phyloP scores from a whole-genome alignment of 2,888 invertebrate genomes.

The Megamerina dolium region DNA sequence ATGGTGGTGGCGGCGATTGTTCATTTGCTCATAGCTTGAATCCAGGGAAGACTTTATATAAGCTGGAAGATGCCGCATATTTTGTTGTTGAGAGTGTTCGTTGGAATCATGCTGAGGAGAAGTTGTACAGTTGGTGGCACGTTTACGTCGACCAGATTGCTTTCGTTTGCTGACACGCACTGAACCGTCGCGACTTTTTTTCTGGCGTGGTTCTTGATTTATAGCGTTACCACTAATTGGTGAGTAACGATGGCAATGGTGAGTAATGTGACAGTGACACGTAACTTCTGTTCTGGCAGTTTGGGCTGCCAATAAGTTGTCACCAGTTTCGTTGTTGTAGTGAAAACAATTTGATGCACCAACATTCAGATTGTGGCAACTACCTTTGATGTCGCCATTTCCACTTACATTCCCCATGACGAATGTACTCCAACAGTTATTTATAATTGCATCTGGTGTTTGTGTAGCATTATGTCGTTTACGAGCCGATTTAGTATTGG shows the following conservation, averaged over 20 bases:
- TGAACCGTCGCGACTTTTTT: neutral
- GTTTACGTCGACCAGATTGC: slow-evolving; percentile 12
- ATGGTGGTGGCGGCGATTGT: slow-evolving; percentile 6
- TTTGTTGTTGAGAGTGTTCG: slow-evolving; percentile 7
- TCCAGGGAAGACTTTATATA: slow-evolving; percentile 39
- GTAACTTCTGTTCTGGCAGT: slow-evolving; percentile 20
- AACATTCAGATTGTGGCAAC: slow-evolving; percentile 7
- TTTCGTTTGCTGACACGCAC: slow-evolving; percentile 10
- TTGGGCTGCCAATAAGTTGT: slow-evolving; percentile 11
- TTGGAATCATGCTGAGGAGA: slow-evolving; percentile 14
- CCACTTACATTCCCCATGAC: slow-evolving; percentile 1
- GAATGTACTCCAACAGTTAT: slow-evolving; percentile 20
- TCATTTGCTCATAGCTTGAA: slow-evolving; percentile 31
- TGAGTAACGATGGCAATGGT: slow-evolving; percentile 23
- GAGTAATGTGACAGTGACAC: slow-evolving; percentile 25
- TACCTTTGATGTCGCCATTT: no score
- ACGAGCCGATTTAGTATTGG: slow-evolving; percentile 20
- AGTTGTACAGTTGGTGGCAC: slow-evolving; percentile 14
- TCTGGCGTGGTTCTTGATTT: neutral
- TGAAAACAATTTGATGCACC: slow-evolving; percentile 19
- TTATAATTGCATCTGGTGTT: slow-evolving; percentile 28
- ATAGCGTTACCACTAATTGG: slow-evolving; percentile 6
- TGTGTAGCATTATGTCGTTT: slow-evolving; percentile 45
- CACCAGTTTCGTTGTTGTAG: slow-evolving; percentile 11
- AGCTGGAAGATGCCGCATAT: slow-evolving; percentile 26